These are phyloP conservation scores for Harpagifer antarcticus DNA, from an alignment of 2,797 vertebrate genomes.

Conservation along the genomic window DNA sequence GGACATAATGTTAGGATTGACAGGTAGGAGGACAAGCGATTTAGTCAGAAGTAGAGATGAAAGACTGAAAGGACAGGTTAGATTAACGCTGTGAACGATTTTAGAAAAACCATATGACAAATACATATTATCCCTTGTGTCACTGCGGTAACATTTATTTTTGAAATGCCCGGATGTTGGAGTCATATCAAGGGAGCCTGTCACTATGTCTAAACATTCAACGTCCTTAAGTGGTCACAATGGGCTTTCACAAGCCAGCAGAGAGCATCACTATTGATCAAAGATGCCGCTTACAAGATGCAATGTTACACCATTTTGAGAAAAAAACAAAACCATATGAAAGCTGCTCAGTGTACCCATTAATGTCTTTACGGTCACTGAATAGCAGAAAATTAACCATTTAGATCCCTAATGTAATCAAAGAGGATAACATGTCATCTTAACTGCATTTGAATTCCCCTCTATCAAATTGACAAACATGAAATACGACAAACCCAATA, in stretches of 20 bases:
- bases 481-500: constrained; percentile 44
- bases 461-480: constrained; percentile 34
- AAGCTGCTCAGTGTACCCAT: constrained; percentile 58
- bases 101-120: constrained; percentile 24
- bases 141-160: constrained; percentile 22
- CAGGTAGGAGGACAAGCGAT: constrained; percentile 21
- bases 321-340: constrained; percentile 20
- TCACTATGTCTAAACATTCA: constrained; percentile 30
- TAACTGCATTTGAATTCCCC: constrained; percentile 44
- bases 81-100: neutral
- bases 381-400: constrained; percentile 67
- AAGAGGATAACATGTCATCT: constrained; percentile 49
- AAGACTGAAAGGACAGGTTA: constrained; percentile 7
- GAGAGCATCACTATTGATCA: constrained; percentile 52
- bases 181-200: constrained; percentile 39
- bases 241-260: constrained; percentile 23
- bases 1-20: constrained; percentile 33
- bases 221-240: constrained; percentile 51
- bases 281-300: constrained; percentile 41
- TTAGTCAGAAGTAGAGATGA: constrained; percentile 21
- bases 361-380: constrained; percentile 61
- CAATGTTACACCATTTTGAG: constrained; percentile 26
- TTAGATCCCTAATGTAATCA: constrained; percentile 64
- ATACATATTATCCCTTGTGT: constrained; percentile 25
- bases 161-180: constrained; percentile 21